Evolutionary conservation across 2,888 invertebrate genomes (phyloP).

Genomic region (Rugalucina vietnamica): DNA sequence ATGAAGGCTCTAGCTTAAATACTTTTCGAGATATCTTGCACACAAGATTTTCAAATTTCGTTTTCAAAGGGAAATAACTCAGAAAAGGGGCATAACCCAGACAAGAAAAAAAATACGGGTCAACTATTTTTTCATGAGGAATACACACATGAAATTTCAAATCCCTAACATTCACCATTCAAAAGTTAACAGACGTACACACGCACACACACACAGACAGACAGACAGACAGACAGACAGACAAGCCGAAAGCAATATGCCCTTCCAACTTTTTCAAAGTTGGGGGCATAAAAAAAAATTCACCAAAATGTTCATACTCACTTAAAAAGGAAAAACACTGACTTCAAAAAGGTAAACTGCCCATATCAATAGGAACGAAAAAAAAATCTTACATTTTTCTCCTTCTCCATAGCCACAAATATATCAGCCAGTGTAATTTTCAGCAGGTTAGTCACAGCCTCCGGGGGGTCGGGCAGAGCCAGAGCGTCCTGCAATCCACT

Average conservation of each 20-base stretch:
- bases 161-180: too few species aligned
- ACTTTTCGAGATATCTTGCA: too few species aligned
- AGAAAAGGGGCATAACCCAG: too few species aligned
- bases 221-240: background rate
- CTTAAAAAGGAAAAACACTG: background rate
- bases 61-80: too few species aligned
- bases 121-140: too few species aligned
- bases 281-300: too few species aligned
- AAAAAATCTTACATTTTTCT: slow-evolving; percentile 55
- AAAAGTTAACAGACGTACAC: background rate
- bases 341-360: background rate
- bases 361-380: slow-evolving; percentile 32
- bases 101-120: too few species aligned
- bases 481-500: slow-evolving; percentile 75
- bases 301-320: background rate
- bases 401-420: slow-evolving; percentile 57
- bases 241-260: too few species aligned
- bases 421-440: slow-evolving; percentile 63
- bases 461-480: slow-evolving; percentile 76
- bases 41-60: too few species aligned
- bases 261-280: too few species aligned
- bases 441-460: slow-evolving; percentile 71
- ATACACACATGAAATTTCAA: too few species aligned
- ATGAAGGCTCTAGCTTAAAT: too few species aligned
- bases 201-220: background rate